Evolutionary conservation across 2,888 invertebrate species (phyloP).

Genomic region (Anticlea derivata): DNA sequence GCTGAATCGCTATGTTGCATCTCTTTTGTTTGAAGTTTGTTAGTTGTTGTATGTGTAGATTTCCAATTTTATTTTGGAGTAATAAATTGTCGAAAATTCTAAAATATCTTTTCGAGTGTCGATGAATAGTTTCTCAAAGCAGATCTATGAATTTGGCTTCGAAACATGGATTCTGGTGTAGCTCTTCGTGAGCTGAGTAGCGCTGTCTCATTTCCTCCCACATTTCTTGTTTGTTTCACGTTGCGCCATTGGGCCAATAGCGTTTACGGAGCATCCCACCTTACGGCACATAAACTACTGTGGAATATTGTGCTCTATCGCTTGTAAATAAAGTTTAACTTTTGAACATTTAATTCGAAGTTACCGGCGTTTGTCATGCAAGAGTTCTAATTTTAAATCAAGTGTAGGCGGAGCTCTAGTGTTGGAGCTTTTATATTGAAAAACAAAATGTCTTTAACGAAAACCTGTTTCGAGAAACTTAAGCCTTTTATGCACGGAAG

Average conservation of each 20-base stretch:
- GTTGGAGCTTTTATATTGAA: constrained; percentile 79
- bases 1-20: constrained; percentile 45
- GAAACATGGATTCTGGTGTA: constrained; percentile 18
- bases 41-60: constrained; percentile 32
- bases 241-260: constrained; percentile 79
- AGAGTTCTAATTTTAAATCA: constrained; percentile 84
- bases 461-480: constrained; percentile 81
- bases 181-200: constrained; percentile 46
- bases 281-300: constrained; percentile 75
- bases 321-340: constrained; percentile 80
- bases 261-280: constrained; percentile 82
- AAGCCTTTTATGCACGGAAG: constrained; percentile 78
- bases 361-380: constrained; percentile 83
- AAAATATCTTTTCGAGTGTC: constrained; percentile 2
- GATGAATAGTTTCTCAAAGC: constrained; percentile 11
- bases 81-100: constrained; percentile 6
- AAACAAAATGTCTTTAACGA: constrained; percentile 82
- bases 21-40: constrained; percentile 50
- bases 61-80: constrained; percentile 22
- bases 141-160: background rate
- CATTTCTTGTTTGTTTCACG: constrained; percentile 81
- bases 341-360: constrained; percentile 78
- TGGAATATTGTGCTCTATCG: constrained; percentile 77
- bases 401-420: constrained; percentile 82
- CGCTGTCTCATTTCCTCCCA: constrained; percentile 71